Conservation (phyloP, 2,113 vertebrate genomes). For the Junco hyemalis region DNA sequence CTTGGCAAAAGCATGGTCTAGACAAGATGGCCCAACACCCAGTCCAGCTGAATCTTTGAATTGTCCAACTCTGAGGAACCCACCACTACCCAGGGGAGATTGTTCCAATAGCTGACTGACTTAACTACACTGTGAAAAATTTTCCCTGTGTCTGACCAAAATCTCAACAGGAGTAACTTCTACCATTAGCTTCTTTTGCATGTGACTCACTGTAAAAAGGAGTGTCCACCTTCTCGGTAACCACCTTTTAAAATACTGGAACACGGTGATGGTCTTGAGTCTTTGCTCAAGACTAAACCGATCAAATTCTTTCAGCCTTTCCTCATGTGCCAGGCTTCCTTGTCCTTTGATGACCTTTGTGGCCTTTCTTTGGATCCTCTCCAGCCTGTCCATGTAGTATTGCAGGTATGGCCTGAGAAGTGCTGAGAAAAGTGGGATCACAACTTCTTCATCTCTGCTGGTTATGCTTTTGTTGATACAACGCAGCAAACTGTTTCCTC, state of each 20-base stretch:
- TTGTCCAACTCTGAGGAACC: background rate
- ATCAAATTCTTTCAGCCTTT: background rate
- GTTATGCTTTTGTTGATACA: background rate
- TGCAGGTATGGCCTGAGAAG: background rate
- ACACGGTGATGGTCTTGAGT: background rate
- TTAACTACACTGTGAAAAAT: background rate
- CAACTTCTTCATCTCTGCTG: background rate
- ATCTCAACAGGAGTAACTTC: background rate
- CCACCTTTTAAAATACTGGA: background rate
- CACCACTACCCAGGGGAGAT: background rate
- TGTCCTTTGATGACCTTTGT: rapidly evolving
- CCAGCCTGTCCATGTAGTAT: background rate
- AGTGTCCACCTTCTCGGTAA: background rate
- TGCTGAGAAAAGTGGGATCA: background rate
- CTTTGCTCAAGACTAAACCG: background rate
- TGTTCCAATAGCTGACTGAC: background rate
- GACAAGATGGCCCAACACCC: background rate
- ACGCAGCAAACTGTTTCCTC: too few species aligned
- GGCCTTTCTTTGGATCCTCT: background rate
- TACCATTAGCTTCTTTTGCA: background rate
- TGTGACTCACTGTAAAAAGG: background rate
- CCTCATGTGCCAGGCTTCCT: background rate
- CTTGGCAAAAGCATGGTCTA: background rate
- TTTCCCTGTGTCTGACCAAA: background rate
- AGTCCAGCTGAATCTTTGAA: background rate